Base-by-base conservation (phyloP, 1,140 invertebrate genomes). In the Cotesia glomerata region DNA sequence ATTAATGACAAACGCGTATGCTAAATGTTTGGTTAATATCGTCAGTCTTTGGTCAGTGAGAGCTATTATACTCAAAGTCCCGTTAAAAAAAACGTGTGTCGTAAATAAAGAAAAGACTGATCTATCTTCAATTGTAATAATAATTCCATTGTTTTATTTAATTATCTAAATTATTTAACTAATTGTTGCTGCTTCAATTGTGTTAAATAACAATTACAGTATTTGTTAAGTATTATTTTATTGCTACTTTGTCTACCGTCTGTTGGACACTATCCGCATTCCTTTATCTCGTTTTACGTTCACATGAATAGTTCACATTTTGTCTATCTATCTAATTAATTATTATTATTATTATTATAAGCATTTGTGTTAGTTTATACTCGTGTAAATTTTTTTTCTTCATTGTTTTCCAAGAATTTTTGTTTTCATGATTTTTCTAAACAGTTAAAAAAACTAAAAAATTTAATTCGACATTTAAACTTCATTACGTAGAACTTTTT, bases 1-100 rank as follows among this genome's bases (percentile, higher is more conserved):
- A 56, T 72, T 26, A 51, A 51, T 78, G 79, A 79, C 73, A 76
- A 74, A 71, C 74, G 36, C 61, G 35, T 66, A 62, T 67, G 68
- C 72, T 76, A 87, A 86, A 87, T 84, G 85, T 87, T 86, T 85
- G 86, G 85, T 87, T 86, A 87, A 85, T 81, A 79, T 80, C 83
- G 78, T 82, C 84, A 86, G 39, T 45, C 84, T 84, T 86, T 82
- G 84, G 81, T 78, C 83, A 75, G 72, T 76, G 76, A 64, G 67
- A 45, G 49, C 68, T 69, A 26, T 26, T 69, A 26, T 26, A 72
- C 65, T 72, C 56, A 54, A 39, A n/a, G 54, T 71, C 39, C 59
- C 62, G 64, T 72, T 71, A 70, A 75, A 76, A 26, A 67, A 79
- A 69, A 45, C 39, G 39, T 54, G 72, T 76, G 72, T 78, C 78